These are phyloP conservation scores for Drosophila mettleri DNA, from an alignment of 2,888 invertebrate genomes.

Conservation along the genomic window DNA sequence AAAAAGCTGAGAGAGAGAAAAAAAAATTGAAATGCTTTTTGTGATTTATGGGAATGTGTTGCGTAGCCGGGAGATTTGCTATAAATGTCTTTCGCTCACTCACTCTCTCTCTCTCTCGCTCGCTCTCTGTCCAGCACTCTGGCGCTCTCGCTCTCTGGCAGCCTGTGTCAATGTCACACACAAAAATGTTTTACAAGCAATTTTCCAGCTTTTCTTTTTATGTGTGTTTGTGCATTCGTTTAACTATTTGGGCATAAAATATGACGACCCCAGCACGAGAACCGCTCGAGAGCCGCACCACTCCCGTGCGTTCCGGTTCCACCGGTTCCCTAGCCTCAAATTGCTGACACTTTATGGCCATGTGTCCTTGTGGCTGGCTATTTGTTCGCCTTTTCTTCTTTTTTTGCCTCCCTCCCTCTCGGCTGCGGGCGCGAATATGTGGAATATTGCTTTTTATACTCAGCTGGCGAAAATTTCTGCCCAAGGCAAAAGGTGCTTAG, in stretches of 20 bases:
- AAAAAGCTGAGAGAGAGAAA: conserved; percentile 14
- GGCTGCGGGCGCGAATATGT: conserved; percentile 17
- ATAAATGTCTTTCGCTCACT: conserved; percentile 57
- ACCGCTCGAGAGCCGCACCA: conserved; percentile 12
- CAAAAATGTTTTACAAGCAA: conserved; percentile 82
- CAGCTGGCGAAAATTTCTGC: conserved; percentile 28
- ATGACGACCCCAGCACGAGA: conserved; percentile 56
- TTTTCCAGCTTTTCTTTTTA: conserved; percentile 79
- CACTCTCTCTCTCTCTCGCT: conserved; percentile 6
- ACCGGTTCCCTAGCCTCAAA: conserved; percentile 33
- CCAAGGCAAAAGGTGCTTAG: conserved; percentile 29
- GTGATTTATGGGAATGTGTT: conserved; percentile 80
- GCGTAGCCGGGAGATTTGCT: conserved; percentile 75
- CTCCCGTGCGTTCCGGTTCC: background rate
- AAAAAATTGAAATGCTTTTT: conserved; percentile 79
- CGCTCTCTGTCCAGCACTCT: background rate
- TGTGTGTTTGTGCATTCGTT: conserved; percentile 80
- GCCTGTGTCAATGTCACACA: conserved; percentile 58
- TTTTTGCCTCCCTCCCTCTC: too few relatives aligned
- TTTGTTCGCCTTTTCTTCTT: background rate
- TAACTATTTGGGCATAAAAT: conserved; percentile 81
- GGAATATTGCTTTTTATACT: conserved; percentile 53
- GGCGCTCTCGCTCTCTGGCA: background rate
- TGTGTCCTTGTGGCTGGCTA: conserved; percentile 66
- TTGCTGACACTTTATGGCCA: conserved; percentile 70